Conservation (phyloP, 2,797 vertebrate species). For the Myotis daubentonii region DNA sequence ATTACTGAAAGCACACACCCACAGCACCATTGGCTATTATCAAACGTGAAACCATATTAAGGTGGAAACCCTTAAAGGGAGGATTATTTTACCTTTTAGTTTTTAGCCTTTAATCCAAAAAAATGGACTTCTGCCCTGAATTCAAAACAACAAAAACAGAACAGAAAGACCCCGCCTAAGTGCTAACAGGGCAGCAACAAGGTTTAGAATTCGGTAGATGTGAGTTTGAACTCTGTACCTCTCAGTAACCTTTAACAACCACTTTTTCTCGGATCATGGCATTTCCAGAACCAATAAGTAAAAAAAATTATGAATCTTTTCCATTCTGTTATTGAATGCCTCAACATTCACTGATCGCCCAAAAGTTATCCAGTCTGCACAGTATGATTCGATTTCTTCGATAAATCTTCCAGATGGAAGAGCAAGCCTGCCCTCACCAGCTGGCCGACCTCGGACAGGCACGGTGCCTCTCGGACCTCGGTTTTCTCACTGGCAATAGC, state of each 20-base stretch:
- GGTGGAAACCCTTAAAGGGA: background rate
- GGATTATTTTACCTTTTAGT: background rate
- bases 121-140: background rate
- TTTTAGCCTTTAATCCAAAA: background rate
- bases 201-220: background rate
- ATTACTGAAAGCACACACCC: background rate
- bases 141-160: background rate
- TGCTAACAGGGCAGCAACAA: background rate
- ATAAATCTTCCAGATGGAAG: background rate
- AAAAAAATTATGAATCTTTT: slow-evolving; percentile 22
- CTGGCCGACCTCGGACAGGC: background rate
- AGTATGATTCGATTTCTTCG: background rate
- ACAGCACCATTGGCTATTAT: background rate
- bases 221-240: background rate
- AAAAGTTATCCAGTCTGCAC: background rate
- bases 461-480: background rate
- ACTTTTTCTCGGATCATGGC: background rate
- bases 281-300: slow-evolving; percentile 21
- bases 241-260: background rate
- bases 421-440: background rate
- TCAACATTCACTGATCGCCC: background rate
- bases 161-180: background rate
- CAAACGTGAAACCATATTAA: background rate
- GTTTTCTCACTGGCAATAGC: background rate
- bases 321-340: background rate